These are phyloP conservation scores for Heliconius ethilla DNA, from an alignment of 2,888 invertebrate species.

Conservation along the genomic window DNA sequence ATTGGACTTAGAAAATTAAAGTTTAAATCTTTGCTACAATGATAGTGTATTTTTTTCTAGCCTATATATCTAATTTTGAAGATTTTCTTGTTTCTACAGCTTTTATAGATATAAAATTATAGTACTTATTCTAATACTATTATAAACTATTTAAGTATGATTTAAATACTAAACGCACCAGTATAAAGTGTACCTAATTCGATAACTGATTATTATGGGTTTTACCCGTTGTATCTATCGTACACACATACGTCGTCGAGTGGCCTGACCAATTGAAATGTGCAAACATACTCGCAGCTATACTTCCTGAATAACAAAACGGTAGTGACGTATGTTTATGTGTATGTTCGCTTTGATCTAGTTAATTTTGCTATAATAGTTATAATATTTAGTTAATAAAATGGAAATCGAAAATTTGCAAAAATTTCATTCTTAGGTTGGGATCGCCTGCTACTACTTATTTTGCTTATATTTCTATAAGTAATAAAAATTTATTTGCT, in stretches of 20 bases:
- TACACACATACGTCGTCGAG: neutral
- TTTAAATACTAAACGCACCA: neutral
- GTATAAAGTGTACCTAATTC: conserved; percentile 2
- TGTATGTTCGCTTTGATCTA: conserved; percentile 3
- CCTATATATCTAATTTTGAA: no score
- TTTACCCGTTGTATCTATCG: conserved; percentile 22
- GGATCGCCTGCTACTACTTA: neutral
- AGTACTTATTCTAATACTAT: no score
- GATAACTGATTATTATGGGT: conserved; percentile 25
- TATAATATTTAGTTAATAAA: neutral
- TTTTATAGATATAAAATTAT: no score
- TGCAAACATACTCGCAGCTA: conserved; percentile 2
- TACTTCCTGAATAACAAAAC: conserved; percentile 29
- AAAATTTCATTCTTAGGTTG: neutral
- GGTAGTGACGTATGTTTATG: neutral
- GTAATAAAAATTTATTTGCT: neutral
- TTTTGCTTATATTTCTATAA: neutral
- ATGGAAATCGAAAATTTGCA: no score
- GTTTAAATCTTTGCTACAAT: no score
- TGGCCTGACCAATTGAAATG: conserved; percentile 18
- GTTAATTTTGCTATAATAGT: neutral
- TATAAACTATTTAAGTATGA: neutral
- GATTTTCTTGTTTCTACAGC: no score
- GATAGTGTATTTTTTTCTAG: no score
- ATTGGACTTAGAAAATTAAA: no score